Conservation (phyloP, 2,888 invertebrate species). For the Rhingia rostrata region DNA sequence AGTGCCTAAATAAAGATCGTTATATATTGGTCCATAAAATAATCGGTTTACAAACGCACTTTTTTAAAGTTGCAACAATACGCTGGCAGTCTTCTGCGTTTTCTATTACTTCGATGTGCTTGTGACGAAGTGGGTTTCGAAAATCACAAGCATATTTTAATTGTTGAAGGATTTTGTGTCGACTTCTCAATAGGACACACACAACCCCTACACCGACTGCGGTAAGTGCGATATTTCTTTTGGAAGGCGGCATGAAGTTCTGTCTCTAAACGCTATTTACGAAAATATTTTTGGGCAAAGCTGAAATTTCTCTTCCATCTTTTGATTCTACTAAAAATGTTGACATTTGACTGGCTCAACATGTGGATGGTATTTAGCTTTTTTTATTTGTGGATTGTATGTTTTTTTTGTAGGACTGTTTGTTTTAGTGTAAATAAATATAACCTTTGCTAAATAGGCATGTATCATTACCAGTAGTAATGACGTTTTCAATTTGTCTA, state of each 20-base stretch:
- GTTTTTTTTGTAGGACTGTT: no score
- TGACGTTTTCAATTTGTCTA: no score
- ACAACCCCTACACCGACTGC: constrained; percentile 80
- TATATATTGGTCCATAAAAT: neutral
- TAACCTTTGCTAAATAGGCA: no score
- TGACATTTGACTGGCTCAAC: no score
- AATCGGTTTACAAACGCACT: constrained; percentile 76
- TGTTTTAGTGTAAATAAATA: no score
- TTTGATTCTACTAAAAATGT: no score
- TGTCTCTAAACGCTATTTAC: neutral
- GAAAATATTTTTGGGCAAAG: neutral
- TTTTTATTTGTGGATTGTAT: no score
- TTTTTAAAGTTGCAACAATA: constrained; percentile 79
- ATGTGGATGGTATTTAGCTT: no score
- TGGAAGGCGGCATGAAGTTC: constrained; percentile 30
- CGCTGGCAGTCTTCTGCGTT: constrained; percentile 78
- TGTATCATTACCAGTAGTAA: no score
- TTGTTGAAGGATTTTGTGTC: constrained; percentile 84
- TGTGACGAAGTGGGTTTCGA: constrained; percentile 77
- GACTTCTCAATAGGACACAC: constrained; percentile 78
- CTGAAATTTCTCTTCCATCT: no score
- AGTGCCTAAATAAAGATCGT: constrained; percentile 77
- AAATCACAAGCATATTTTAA: constrained; percentile 74
- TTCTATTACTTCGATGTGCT: constrained; percentile 80
- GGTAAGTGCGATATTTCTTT: constrained; percentile 58